Conservation (phyloP, 2,113 vertebrate genomes). For the Chauna torquata region DNA sequence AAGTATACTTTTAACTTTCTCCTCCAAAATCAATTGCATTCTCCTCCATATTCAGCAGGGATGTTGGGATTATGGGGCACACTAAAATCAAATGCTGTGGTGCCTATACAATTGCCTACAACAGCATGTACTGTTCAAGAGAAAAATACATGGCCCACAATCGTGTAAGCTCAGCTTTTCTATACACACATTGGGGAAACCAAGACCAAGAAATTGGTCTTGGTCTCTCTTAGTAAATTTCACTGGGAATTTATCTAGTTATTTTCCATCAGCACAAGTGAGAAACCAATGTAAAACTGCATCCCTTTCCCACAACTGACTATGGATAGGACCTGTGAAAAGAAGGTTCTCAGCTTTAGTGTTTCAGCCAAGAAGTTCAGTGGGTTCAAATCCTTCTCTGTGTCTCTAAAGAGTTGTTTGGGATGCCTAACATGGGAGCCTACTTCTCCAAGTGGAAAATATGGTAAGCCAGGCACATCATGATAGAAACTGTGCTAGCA, state of each 20-base stretch:
- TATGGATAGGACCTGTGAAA: background rate
- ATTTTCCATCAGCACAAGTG: background rate
- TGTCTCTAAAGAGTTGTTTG: background rate
- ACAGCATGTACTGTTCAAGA: accelerated
- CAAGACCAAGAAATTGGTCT: background rate
- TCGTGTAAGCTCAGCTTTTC: accelerated
- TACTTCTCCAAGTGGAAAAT: background rate
- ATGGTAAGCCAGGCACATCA: background rate
- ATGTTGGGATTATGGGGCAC: background rate
- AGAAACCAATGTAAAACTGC: background rate
- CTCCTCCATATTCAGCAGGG: background rate
- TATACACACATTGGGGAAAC: background rate
- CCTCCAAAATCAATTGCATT: background rate
- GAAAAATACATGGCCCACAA: accelerated
- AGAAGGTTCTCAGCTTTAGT: background rate
- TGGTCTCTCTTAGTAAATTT: too few species aligned
- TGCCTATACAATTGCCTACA: background rate
- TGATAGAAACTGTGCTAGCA: background rate
- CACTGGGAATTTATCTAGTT: background rate
- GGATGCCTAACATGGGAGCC: background rate
- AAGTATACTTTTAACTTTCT: background rate
- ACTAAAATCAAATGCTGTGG: background rate
- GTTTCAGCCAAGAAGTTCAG: background rate
- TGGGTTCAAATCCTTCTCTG: background rate
- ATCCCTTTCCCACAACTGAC: background rate